Conservation (phyloP, 1,140 invertebrate species). For the Drosophila bocki region DNA sequence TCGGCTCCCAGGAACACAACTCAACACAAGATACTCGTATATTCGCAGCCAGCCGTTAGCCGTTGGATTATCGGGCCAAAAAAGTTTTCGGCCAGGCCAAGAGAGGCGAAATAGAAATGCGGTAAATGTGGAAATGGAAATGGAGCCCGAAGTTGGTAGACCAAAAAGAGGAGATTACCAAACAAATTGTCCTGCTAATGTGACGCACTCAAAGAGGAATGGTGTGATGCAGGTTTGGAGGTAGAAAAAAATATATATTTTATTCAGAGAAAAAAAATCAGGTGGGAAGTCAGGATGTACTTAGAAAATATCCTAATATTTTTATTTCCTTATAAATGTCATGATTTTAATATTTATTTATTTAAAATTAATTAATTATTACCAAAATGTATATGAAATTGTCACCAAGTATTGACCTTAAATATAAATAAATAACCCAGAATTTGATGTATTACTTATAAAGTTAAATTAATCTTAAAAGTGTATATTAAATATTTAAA, state of each 20-base stretch:
- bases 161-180: constrained; percentile 68
- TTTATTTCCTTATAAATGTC: too few relatives aligned
- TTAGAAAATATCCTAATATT: background rate
- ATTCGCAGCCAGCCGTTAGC: constrained; percentile 23
- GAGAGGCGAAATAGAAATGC: constrained; percentile 53
- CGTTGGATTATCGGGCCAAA: constrained; percentile 65
- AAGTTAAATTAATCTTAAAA: too few relatives aligned
- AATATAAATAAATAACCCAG: too few relatives aligned
- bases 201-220: constrained; percentile 32
- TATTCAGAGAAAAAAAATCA: background rate
- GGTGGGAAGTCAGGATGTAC: background rate
- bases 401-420: too few relatives aligned
- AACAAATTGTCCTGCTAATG: constrained; percentile 81
- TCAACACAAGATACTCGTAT: constrained; percentile 26
- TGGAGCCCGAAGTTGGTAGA: constrained; percentile 40
- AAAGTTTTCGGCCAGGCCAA: constrained; percentile 57
- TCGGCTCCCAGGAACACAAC: constrained; percentile 15
- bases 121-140: constrained; percentile 36
- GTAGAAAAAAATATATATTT: constrained; percentile 1
- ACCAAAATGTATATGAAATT: too few relatives aligned
- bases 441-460: too few relatives aligned
- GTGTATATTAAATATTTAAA: too few relatives aligned
- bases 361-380: too few relatives aligned
- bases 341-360: too few relatives aligned
- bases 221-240: constrained; percentile 10